A percentile compares a stretch with the other conserved stretches of the same genome.
Evolutionary conservation across 2,888 invertebrate genomes (phyloP).

Genomic region (Labia minor): DNA sequence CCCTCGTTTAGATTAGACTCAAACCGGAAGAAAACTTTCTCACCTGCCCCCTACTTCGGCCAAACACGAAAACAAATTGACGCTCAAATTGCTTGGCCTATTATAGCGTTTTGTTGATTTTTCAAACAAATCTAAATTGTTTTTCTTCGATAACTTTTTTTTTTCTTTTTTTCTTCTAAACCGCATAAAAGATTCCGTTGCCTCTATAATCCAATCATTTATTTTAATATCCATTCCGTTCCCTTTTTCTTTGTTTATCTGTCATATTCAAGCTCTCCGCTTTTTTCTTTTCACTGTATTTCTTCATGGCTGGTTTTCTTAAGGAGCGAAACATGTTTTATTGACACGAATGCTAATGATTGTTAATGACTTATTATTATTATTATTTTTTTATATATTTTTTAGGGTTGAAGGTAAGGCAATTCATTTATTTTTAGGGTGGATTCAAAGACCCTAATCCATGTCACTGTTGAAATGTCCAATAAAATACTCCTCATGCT

Average conservation of each 20-base stretch:
- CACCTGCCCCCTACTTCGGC: not conserved
- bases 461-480: not conserved
- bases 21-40: not conserved
- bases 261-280: not conserved
- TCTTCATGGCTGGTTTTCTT: not conserved
- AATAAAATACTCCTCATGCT: slow-evolving; percentile 1
- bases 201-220: slow-evolving; percentile 2
- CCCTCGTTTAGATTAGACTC: slow-evolving; percentile 1
- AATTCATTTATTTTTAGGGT: not conserved
- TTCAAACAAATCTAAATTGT: slow-evolving; percentile 5
- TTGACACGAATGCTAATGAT: slow-evolving; percentile 13
- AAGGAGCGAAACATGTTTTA: not conserved
- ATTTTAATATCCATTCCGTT: slow-evolving; percentile 3
- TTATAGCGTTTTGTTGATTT: slow-evolving; percentile 7
- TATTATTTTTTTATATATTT: not conserved
- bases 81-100: not conserved
- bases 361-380: slow-evolving; percentile 5
- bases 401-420: not conserved
- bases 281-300: not conserved
- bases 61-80: not conserved
- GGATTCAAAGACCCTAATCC: not conserved
- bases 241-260: slow-evolving; percentile 1
- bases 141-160: slow-evolving; percentile 13
- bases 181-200: slow-evolving; percentile 6
- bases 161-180: not conserved